phyloP scores from a whole-genome alignment of 2,797 vertebrate species.

The Eulemur rubriventer region DNA sequence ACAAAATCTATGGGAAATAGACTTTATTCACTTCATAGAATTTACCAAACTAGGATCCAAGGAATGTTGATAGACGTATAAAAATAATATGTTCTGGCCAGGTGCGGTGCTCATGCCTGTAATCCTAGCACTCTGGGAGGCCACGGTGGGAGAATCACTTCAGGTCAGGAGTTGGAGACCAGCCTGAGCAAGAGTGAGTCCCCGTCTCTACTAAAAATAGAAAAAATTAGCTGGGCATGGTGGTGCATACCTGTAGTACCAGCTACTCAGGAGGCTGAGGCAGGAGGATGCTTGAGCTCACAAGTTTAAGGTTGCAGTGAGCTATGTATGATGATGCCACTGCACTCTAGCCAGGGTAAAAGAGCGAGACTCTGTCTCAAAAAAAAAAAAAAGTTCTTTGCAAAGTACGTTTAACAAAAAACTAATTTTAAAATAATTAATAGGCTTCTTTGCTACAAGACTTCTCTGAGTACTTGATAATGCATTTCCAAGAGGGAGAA shows the following conservation, averaged over 20 bases:
- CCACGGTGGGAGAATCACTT: not conserved
- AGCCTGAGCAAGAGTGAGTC: not conserved
- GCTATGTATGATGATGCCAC: not conserved
- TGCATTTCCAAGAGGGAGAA: not conserved
- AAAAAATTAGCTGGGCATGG: not conserved
- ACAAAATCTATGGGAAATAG: not conserved
- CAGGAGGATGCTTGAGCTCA: not conserved
- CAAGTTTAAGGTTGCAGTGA: not conserved
- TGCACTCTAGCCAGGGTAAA: not conserved
- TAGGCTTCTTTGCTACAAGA: not conserved
- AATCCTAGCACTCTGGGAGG: not conserved
- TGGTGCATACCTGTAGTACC: not conserved
- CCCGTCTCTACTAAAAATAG: not conserved
- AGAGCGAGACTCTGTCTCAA: not conserved
- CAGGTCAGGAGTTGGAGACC: not conserved
- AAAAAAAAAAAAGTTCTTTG: not conserved
- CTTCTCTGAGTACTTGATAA: not conserved
- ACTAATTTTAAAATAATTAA: not conserved
- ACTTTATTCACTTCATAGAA: not conserved
- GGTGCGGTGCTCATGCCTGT: not conserved
- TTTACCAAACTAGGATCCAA: conserved; percentile 12
- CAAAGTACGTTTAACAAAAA: not conserved
- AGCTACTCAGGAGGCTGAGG: not conserved
- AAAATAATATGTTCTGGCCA: not conserved
- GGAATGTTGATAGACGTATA: not conserved